A percentile compares a stretch with the other conserved stretches of the same genome.
These are phyloP conservation scores for Neria commutata DNA, from an alignment of 2,888 invertebrate genomes.

Conservation along the genomic window DNA sequence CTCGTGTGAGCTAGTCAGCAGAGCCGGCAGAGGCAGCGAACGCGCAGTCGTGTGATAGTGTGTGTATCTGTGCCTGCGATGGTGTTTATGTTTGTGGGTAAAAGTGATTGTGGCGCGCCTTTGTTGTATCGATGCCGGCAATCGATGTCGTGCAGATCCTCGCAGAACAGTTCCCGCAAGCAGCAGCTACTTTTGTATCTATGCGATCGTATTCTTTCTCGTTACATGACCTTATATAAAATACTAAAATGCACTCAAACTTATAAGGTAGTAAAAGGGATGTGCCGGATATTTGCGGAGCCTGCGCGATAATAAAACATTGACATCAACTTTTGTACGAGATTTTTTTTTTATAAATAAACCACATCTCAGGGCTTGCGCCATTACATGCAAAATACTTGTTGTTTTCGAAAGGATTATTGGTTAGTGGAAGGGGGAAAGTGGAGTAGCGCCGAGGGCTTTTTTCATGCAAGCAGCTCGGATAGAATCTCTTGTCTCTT, in stretches of 20 bases:
- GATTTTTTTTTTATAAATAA: not conserved
- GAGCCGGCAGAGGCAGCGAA: constrained; percentile 5
- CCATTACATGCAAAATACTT: too few species aligned
- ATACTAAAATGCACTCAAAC: too few species aligned
- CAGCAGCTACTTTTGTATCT: not conserved
- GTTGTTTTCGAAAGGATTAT: too few species aligned
- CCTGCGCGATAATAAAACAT: constrained; percentile 3
- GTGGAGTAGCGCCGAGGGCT: too few species aligned
- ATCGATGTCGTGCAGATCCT: constrained; percentile 14
- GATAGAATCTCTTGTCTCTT: too few species aligned
- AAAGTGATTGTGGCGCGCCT: constrained; percentile 17
- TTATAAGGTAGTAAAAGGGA: too few species aligned
- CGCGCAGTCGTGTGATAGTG: constrained; percentile 21
- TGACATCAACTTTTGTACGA: not conserved
- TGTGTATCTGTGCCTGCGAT: not conserved
- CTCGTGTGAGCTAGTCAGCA: not conserved
- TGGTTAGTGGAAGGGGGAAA: too few species aligned
- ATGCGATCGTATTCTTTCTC: too few species aligned
- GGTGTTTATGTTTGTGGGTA: constrained; percentile 4
- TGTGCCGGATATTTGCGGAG: not conserved
- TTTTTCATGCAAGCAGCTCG: too few species aligned
- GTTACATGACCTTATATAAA: too few species aligned
- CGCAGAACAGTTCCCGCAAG: constrained; percentile 4
- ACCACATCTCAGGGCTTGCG: too few species aligned
- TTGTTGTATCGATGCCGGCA: constrained; percentile 36